Conservation (phyloP, 2,888 invertebrate genomes). For the Rambutsinella grinnellia region DNA sequence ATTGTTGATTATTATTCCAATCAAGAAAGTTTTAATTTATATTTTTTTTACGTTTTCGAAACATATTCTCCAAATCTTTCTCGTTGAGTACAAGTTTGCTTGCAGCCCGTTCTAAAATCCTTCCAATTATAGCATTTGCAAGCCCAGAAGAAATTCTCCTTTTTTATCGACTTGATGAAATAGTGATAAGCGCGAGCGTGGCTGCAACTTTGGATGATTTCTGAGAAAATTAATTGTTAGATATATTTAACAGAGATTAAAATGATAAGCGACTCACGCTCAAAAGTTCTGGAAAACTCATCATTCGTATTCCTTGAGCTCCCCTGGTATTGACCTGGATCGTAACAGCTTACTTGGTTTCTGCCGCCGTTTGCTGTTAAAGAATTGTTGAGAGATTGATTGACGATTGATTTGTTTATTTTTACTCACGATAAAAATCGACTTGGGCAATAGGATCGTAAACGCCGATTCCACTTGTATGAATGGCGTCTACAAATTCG, state of each 20-base stretch:
- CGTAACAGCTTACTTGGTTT: constrained; percentile 44
- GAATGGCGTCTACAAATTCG: constrained; percentile 54
- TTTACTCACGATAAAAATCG: constrained; percentile 52
- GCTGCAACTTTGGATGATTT: constrained; percentile 43
- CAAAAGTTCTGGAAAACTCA: constrained; percentile 5
- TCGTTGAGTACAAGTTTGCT: constrained; percentile 19
- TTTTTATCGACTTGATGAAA: constrained; percentile 35
- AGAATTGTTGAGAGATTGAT: background rate
- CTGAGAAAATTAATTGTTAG: background rate
- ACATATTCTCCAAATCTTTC: constrained; percentile 46
- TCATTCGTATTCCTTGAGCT: background rate
- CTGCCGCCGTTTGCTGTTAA: constrained; percentile 42
- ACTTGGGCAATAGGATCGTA: constrained; percentile 48
- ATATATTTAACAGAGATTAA: no score
- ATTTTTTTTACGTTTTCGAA: constrained; percentile 34
- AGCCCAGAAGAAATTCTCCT: constrained; percentile 30
- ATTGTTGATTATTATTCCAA: background rate
- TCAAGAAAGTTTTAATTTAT: background rate
- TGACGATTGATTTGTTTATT: background rate
- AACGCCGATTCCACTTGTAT: constrained; percentile 50
- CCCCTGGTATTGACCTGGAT: constrained; percentile 21
- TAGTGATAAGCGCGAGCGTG: constrained; percentile 40
- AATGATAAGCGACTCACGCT: constrained; percentile 2
- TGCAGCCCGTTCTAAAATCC: constrained; percentile 37
- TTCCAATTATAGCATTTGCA: constrained; percentile 46